Evolutionary conservation across 2,888 invertebrate species (phyloP).

Genomic region (Archaeoteleia sp.): DNA sequence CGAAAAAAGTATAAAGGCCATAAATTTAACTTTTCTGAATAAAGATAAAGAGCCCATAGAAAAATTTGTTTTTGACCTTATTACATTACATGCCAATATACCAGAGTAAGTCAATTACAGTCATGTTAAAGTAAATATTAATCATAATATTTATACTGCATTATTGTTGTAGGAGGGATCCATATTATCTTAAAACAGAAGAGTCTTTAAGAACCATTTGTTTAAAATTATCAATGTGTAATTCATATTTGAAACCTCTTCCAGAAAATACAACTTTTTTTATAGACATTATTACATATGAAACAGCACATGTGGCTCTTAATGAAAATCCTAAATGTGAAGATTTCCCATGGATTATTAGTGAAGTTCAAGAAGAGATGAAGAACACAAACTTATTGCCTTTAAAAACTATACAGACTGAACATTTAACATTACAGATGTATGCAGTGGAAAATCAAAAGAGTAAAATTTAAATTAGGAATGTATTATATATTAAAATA

Average conservation of each 20-base stretch:
- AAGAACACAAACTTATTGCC: slow-evolving; percentile 73
- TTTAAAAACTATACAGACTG: slow-evolving; percentile 73
- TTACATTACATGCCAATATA: slow-evolving; percentile 58
- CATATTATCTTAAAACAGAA: slow-evolving; percentile 80
- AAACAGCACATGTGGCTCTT: slow-evolving; percentile 78
- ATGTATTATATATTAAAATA: too few relatives aligned
- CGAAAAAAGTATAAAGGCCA: slow-evolving; percentile 75
- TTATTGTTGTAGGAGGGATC: slow-evolving; percentile 74
- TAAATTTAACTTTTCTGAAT: slow-evolving; percentile 77
- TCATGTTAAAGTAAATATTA: slow-evolving; percentile 1
- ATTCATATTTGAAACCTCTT: slow-evolving; percentile 75
- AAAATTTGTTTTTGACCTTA: slow-evolving; percentile 75
- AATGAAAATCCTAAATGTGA: slow-evolving; percentile 77
- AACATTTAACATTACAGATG: slow-evolving; percentile 69
- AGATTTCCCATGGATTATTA: slow-evolving; percentile 76
- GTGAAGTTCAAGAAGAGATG: slow-evolving; percentile 61
- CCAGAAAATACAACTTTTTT: slow-evolving; percentile 79
- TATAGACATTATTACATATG: slow-evolving; percentile 79
- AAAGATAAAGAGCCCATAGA: slow-evolving; percentile 73
- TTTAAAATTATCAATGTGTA: slow-evolving; percentile 77
- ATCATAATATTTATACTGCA: slow-evolving; percentile 8
- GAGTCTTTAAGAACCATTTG: slow-evolving; percentile 79
- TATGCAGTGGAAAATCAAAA: too few relatives aligned
- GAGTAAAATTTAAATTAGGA: too few relatives aligned
- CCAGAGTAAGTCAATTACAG: slow-evolving; percentile 59